Evolutionary conservation across 1,140 invertebrate species (phyloP), one percentile per base, ranked within the genome.

Genomic region (Zaprionus inermis): DNA sequence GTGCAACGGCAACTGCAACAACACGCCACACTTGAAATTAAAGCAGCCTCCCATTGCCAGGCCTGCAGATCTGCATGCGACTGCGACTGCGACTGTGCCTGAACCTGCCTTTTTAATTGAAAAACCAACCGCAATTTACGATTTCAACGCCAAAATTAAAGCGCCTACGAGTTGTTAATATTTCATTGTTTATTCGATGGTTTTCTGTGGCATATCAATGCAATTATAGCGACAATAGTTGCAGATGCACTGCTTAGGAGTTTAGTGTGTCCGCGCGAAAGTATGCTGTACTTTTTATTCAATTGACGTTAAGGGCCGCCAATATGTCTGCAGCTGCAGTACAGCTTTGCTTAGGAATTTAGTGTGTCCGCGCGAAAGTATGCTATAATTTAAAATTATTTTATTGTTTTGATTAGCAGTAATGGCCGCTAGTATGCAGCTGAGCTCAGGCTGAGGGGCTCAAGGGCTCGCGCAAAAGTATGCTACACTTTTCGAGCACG

Each of bases 11-110:
- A 32, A 44, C 38, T 44, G 38, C 38, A 18, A 63, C 46, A 54
- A n/a, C 28, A 14, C 16, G 41, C 24, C 34, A 34, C 63, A 64
- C 61, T 64, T 54, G 34, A 56, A 55, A 65, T 65, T 65, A 65
- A 65, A 65, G 63, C 51, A n/a, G 51, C 20, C 51, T 4, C 51
- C 12, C 51, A 6, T 22, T 54, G 51, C 51, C 51, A 12, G 49
- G 16, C n/a, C 38, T 10, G 16, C n/a, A n/a, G 3, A 28, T 28
- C 24, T 28, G 24, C 24, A 28, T 28, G 24, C 24, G 24, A 28
- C 3, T 28, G 24, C 5, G 24, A 28, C 24, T 28, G 24, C 5
- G 24, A 28, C 24, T 28, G 24, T 28, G 24, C 20, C 46, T 51
- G 22, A 2, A 7, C 16, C 41, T 22, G 44, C 16, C 44, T 12